phyloP scores from a whole-genome alignment of 2,113 vertebrate genomes.

The Dolichallabes microphthalmus region DNA sequence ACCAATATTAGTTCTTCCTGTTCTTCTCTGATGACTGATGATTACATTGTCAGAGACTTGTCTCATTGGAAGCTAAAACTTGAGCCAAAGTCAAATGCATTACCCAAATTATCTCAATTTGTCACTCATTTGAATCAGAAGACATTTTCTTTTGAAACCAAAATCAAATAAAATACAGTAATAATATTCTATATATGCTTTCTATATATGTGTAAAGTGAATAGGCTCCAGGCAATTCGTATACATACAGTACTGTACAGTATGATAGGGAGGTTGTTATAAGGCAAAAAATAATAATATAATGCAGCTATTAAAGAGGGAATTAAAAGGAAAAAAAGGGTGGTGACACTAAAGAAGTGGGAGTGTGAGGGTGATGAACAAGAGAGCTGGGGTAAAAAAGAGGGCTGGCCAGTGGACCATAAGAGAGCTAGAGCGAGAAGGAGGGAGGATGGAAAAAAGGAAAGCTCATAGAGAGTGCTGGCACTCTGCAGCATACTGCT shows the following conservation, averaged over 20 bases:
- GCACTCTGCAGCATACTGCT: constrained; percentile 39
- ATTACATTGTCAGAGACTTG: neutral
- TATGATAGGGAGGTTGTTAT: neutral
- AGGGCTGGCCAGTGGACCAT: constrained; percentile 8
- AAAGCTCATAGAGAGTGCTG: constrained; percentile 45
- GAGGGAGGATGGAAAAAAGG: constrained; percentile 42
- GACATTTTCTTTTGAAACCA: neutral
- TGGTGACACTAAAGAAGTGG: constrained; percentile 13
- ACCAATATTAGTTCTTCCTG: neutral
- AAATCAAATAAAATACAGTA: neutral
- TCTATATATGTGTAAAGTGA: neutral
- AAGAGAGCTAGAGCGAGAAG: constrained; percentile 9
- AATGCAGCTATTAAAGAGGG: neutral
- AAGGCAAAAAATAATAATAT: neutral
- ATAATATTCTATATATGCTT: neutral
- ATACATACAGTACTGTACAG: neutral
- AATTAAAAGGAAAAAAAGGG: neutral
- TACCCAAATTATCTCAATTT: neutral
- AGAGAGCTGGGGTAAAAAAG: constrained; percentile 9
- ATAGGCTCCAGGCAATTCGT: neutral
- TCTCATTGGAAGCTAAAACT: neutral
- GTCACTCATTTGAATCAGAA: neutral
- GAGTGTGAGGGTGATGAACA: constrained; percentile 19
- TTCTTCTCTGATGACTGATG: neutral
- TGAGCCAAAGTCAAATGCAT: neutral